Conservation (phyloP, 35 echinoderm and acorn worm genomes). For the Apostichopus californicus region DNA sequence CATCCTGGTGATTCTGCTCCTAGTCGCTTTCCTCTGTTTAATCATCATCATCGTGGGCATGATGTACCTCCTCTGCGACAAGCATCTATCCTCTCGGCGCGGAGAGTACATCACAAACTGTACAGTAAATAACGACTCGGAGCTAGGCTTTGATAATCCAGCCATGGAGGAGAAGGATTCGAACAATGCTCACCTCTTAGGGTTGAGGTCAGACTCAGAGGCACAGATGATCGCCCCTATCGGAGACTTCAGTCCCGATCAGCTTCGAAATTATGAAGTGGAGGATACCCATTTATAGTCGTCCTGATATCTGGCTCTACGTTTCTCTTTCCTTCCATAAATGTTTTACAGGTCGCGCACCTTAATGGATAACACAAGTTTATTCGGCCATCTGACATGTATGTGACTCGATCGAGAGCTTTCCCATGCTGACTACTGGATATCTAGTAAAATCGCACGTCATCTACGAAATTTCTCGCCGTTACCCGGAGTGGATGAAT, state of each 20-base stretch:
- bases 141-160: conserved; percentile 37
- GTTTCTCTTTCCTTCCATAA: no score
- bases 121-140: not conserved
- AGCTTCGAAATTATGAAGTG: conserved; percentile 50
- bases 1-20: conserved; percentile 34
- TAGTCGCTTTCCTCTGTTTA: conserved; percentile 36
- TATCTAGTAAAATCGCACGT: no score
- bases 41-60: conserved; percentile 61
- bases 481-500: no score
- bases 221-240: conserved; percentile 19
- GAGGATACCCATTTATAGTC: conserved; percentile 56
- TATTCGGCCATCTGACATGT: no score
- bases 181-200: conserved; percentile 38
- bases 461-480: no score
- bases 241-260: not conserved
- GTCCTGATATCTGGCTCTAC: no score
- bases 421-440: no score
- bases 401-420: no score
- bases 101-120: conserved; percentile 53
- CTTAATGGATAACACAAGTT: no score
- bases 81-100: conserved; percentile 17
- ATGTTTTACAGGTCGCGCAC: no score
- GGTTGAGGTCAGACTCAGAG: not conserved
- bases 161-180: conserved; percentile 48
- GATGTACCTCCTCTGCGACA: conserved; percentile 55